Evolutionary conservation across 2,888 invertebrate genomes (phyloP).

Genomic region (Diplolepis rosae): DNA sequence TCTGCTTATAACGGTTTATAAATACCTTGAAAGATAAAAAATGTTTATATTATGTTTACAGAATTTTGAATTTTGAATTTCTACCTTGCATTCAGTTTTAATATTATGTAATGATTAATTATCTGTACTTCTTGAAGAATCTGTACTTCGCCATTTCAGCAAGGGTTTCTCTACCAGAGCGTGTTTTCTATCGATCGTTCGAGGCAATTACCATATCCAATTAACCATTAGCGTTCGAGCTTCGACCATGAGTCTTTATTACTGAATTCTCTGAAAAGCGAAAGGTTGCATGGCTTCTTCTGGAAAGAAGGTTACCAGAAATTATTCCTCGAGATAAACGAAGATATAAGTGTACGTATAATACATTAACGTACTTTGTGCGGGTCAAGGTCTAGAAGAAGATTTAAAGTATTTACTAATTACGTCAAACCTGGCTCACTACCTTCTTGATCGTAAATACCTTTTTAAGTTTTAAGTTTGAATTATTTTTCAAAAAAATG

Average conservation of each 20-base stretch:
- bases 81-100: too few species aligned
- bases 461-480: not conserved
- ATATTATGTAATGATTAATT: constrained; percentile 5
- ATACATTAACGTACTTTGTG: too few species aligned
- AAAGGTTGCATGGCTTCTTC: not conserved
- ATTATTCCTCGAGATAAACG: not conserved
- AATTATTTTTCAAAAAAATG: too few species aligned
- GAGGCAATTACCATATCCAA: constrained; percentile 25
- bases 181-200: constrained; percentile 18
- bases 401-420: not conserved
- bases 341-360: not conserved
- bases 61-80: too few species aligned
- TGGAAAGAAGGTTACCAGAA: not conserved
- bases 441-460: too few species aligned
- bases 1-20: too few species aligned
- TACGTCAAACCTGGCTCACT: too few species aligned
- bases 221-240: constrained; percentile 9
- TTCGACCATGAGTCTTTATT: not conserved
- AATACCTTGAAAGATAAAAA: too few species aligned
- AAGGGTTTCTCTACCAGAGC: not conserved
- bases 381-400: not conserved
- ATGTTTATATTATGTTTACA: too few species aligned
- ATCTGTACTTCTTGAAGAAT: constrained; percentile 1
- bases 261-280: not conserved
- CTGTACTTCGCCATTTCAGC: not conserved